Base-by-base conservation (phyloP, 2,113 vertebrate genomes). In the Nannospalax galili region DNA sequence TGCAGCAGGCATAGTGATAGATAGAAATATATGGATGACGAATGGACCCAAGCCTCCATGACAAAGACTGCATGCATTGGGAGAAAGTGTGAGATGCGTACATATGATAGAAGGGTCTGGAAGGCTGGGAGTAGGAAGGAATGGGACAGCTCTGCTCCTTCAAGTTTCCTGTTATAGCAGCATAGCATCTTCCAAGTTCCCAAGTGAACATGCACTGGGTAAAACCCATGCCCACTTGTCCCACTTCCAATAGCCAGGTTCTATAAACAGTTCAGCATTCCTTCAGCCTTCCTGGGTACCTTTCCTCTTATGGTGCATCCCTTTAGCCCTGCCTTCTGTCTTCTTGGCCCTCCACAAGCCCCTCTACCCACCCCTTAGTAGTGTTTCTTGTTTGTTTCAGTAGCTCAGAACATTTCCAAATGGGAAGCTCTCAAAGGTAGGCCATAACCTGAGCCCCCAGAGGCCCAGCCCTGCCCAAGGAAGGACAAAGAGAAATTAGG, bases 281-380 rank as follows among this genome's bases (percentile, higher is more conserved):
- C 77, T 77, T 45, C 58, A 12, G 0, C 91, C 72, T 75, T 95
- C 78, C 85, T 90, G 92, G 89, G 89, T 91, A 52, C 85, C 56
- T 42, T 40, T 87, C 30, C 65, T 72, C 69, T 65, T 10, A 16
- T 3, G 17, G 28, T 35, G 2, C 11, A n/a, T 20, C 37, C 42
- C 20, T 84, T 69, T n/a, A 35, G 2, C 16, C 48, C 64, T 42
- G 40, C 45, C 60, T 88, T 17, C 32, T 85, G 19, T 69, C 65
- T 67, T 77, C 32, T 67, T 81, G 30, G 4, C 72, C 69, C 56
- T 77, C n/a, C 14, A 52, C 19, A 78, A 56, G 11, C 17, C 28
- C 40, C 64, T 62, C 64, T 58, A 17, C 24, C 56, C 73, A 14
- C 24, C 56, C 67, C 79, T 70, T 58, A 84, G 32, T 3, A 48